Base-by-base conservation (phyloP, 2,888 invertebrate species). In the Lysandra bellargus region DNA sequence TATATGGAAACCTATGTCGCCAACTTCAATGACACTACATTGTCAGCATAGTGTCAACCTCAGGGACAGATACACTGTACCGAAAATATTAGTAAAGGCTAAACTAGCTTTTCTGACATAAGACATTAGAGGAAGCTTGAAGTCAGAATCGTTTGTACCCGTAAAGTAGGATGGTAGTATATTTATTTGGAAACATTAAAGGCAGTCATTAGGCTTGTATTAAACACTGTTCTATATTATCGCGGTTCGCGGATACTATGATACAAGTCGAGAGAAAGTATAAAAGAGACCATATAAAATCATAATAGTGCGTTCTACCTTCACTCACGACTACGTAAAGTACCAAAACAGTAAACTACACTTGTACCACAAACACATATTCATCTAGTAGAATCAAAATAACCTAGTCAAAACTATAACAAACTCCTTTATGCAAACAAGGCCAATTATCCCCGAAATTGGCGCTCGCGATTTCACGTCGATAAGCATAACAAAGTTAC, bases 331-430 rank as follows among this genome's bases (percentile, higher is more conserved):
- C 79, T 81, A 78, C 76, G 69, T 78, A 85, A 83, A 84, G 84
- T 81, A 86, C 83, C 78, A 84, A 84, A 87, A 88, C 86, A 81
- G 82, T 87, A 90, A 91, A 91, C 90, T 89, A 88, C 85, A 84
- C 85, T 61, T 61, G 60, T 61, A 23, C 4, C 4, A 64, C 9
- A 30, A 30, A 9, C 23, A 30, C 23, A 9, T 7, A 23, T 23
- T 23, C n/a, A 30, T 30, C 30, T 64, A 64, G 30, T 30, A 30
- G 64, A 12, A 61, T 61, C 7, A 23, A 61, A 57, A 61, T 61
- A n/a, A 23, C 61, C 23, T 7, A 61, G n/a, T n/a, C 5, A 60
- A 6, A 64, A 64, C 64, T 9, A 64, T 3, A 61, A n/a, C 23
- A n/a, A 61, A n/a, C 61, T 61, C 6, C 5, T 60, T 30, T 9